Evolutionary conservation across 1,140 invertebrate species (phyloP), one percentile per base, ranked within the genome.

Genomic region (Hypothenemus hampei): DNA sequence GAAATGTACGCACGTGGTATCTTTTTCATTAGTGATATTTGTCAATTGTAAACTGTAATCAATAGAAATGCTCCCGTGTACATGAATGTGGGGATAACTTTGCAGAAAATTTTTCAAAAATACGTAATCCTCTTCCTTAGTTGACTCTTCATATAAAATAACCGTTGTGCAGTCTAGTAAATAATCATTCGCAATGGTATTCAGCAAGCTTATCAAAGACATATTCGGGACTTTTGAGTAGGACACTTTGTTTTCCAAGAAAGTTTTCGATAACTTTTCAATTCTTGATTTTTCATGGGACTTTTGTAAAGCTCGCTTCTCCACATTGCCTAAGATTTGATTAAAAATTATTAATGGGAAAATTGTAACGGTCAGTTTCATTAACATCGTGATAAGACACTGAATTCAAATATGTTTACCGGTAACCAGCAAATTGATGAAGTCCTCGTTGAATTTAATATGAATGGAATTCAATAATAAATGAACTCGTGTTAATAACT

Each of bases 71-170:
- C 72, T 73, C 4, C 80, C 81, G 68, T 83, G 81, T 21, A 80
- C 68, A 44, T 77, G 81, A 0, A 75, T 67, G 2, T 78, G 66
- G 2, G 79, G 77, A 37, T 81, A 78, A n/a, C 68, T 73, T 68
- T 73, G 76, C 23, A 84, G 74, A 1, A 83, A 66, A 36, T 73
- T 72, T 59, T 80, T 71, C 24, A 84, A 65, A 19, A 84, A 65
- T 7, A 78, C 62, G 5, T 66, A 71, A 41, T 81, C 76, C n/a
- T 69, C 68, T 13, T 70, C 67, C 66, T 80, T 77, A 2, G 79
- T 75, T 60, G 66, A 71, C 24, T 59, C 68, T 55, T 84, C 83
- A 46, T 84, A 84, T 10, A 84, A 72, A 53, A 85, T 75, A n/a
- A 79, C 70, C 0, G 81, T 76, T 1, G 75, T 75, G 58, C 81